Evolutionary conservation across 2,797 vertebrate species (phyloP), one percentile per base, ranked within the genome.

Genomic region (Phoeniculus purpureus): DNA sequence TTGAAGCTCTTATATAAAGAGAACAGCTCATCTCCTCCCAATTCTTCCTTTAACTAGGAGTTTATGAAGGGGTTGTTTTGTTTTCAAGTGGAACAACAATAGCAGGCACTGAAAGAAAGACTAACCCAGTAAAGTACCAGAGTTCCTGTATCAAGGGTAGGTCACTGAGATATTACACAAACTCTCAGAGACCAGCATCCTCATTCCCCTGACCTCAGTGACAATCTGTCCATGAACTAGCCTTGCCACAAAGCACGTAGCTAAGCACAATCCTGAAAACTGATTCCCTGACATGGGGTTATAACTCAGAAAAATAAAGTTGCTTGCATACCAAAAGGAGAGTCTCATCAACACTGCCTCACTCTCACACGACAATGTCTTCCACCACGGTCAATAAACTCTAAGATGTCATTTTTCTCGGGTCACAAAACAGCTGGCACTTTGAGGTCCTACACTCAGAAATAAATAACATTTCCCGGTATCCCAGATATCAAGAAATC

Each of bases 251-350:
- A 91, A 95, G 18, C 7, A 31, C 83, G 50, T 15, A 94, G 82
- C 85, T 73, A 93, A 93, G 93, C 90, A 92, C 64, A 95, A 81
- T 85, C 78, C 45, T 84, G 92, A 88, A 93, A 93, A 86, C 52
- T 60, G 85, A 93, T 86, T 64, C 60, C n/a, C 10, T 75, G 64
- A 66, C 56, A 60, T 17, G 40, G 67, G 50, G 60, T 32, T 90
- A 32, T 88, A 64, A 84, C 79, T 81, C 37, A 73, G 56, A 73
- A 91, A 91, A 92, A 84, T 29, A 47, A 86, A 90, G 34, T 70
- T 90, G 15, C 81, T 47, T 56, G 60, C 71, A 54, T 86, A 40
- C 62, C 16, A 1, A 83, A 55, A 78, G 31, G 14, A 76, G 15
- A 9, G 19, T 50, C 87, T 85, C 65, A 83, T 62, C 76, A 34